phyloP scores from a whole-genome alignment of 2,888 invertebrate genomes.

The Alloscopus bannaensis region DNA sequence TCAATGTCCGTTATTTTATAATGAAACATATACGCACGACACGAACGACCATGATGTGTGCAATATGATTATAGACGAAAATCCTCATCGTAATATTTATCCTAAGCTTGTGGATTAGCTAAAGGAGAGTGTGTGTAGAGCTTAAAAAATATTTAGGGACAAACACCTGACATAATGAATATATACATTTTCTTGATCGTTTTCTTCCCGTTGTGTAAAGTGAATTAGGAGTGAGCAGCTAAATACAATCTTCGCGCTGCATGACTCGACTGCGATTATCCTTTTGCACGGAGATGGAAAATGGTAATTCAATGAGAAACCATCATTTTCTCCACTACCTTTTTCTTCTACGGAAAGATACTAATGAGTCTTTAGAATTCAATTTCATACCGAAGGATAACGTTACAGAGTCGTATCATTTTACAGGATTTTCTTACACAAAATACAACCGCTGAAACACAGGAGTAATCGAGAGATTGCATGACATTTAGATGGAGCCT shows the following conservation, averaged over 20 bases:
- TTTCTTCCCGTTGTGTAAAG: slow-evolving; percentile 53
- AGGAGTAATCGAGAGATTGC: too few relatives aligned
- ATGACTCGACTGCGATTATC: slow-evolving; percentile 5
- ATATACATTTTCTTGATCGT: slow-evolving; percentile 9
- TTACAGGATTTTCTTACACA: slow-evolving; percentile 34
- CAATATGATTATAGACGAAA: slow-evolving; percentile 36
- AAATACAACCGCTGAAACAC: slow-evolving; percentile 31
- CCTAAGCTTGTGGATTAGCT: not conserved
- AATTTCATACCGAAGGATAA: too few relatives aligned
- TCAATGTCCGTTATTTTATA: slow-evolving; percentile 63
- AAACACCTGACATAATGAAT: slow-evolving; percentile 15
- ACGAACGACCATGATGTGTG: slow-evolving; percentile 30
- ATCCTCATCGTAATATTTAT: not conserved
- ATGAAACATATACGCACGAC: slow-evolving; percentile 45
- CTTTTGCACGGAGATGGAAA: slow-evolving; percentile 7
- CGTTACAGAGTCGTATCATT: slow-evolving; percentile 22
- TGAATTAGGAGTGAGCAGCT: slow-evolving; percentile 53
- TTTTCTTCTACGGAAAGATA: slow-evolving; percentile 52
- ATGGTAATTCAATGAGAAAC: slow-evolving; percentile 46
- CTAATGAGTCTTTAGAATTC: slow-evolving; percentile 60
- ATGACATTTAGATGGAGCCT: too few relatives aligned
- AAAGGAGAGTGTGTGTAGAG: slow-evolving; percentile 6
- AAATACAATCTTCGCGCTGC: slow-evolving; percentile 33
- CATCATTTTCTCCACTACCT: not conserved
- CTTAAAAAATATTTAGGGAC: not conserved